Conservation (phyloP, 2,888 invertebrate species). For the Tipula helvola region DNA sequence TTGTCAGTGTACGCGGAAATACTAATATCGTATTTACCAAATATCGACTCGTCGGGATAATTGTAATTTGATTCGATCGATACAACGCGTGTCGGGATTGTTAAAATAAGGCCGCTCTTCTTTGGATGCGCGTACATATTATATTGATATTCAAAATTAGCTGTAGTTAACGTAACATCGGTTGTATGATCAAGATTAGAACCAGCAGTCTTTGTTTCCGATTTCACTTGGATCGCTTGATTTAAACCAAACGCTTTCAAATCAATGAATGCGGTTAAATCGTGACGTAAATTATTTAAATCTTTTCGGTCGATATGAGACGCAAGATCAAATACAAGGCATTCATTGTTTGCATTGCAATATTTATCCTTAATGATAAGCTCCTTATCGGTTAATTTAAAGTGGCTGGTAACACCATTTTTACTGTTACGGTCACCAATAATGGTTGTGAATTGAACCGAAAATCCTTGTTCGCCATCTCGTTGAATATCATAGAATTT, state of each 20-base stretch:
- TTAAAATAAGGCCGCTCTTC: conserved; percentile 47
- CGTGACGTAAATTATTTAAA: conserved; percentile 41
- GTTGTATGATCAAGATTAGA: conserved; percentile 50
- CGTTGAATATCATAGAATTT: conserved; percentile 44
- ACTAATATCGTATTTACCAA: conserved; percentile 51
- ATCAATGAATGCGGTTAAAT: conserved; percentile 52
- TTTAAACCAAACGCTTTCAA: conserved; percentile 60
- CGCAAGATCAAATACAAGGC: conserved; percentile 51
- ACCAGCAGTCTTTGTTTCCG: conserved; percentile 47
- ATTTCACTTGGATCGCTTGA: conserved; percentile 59
- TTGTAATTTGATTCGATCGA: conserved; percentile 45
- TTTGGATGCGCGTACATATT: conserved; percentile 51
- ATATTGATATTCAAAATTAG: conserved; percentile 58
- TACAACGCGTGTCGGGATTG: conserved; percentile 55
- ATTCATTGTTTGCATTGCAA: conserved; percentile 68
- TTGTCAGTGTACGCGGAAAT: conserved; percentile 56
- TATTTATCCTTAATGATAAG: conserved; percentile 56
- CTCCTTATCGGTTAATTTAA: conserved; percentile 59
- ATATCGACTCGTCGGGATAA: conserved; percentile 36
- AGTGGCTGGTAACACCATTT: conserved; percentile 55
- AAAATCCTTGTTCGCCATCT: conserved; percentile 53
- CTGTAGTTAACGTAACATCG: conserved; percentile 56
- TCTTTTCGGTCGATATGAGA: conserved; percentile 24
- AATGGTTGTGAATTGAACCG: conserved; percentile 28
- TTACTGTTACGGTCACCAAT: conserved; percentile 53